phyloP scores from a whole-genome alignment of 2,113 vertebrate species.

The Coreoperca whiteheadi region DNA sequence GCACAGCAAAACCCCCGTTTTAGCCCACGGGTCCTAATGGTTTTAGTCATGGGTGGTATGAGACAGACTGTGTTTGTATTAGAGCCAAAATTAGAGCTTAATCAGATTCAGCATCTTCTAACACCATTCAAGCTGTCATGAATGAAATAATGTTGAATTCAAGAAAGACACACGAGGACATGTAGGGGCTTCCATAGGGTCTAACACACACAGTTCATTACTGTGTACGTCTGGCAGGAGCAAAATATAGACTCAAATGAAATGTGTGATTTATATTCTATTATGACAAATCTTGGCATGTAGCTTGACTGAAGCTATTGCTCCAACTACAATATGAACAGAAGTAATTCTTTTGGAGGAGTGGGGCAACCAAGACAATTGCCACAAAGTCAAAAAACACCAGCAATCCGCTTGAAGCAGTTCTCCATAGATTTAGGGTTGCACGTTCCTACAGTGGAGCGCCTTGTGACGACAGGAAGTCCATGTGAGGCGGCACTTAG shows the following conservation, averaged over 20 bases:
- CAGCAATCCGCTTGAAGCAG: not conserved
- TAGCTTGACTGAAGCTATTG: not conserved
- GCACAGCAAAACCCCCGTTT: constrained; percentile 30
- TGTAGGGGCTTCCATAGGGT: not conserved
- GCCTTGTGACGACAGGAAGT: not conserved
- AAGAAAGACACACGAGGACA: constrained; percentile 6
- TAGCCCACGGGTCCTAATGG: constrained; percentile 62
- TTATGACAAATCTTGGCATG: not conserved
- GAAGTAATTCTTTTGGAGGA: not conserved
- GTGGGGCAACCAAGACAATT: not conserved
- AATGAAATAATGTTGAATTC: constrained; percentile 21
- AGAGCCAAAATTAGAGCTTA: constrained; percentile 50
- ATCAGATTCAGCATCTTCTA: constrained; percentile 51
- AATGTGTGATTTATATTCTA: not conserved
- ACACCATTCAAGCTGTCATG: constrained; percentile 4
- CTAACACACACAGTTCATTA: not conserved
- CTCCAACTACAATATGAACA: not conserved
- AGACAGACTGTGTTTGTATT: constrained; percentile 28
- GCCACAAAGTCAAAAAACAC: not conserved
- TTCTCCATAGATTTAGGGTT: not conserved
- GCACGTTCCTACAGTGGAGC: not conserved
- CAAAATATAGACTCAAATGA: not conserved
- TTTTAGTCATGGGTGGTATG: constrained; percentile 67
- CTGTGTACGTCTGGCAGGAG: not conserved
- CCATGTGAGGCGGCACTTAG: not conserved